Conservation (phyloP, 2,797 vertebrate species). For the Phrynocephalus vlangalii region DNA sequence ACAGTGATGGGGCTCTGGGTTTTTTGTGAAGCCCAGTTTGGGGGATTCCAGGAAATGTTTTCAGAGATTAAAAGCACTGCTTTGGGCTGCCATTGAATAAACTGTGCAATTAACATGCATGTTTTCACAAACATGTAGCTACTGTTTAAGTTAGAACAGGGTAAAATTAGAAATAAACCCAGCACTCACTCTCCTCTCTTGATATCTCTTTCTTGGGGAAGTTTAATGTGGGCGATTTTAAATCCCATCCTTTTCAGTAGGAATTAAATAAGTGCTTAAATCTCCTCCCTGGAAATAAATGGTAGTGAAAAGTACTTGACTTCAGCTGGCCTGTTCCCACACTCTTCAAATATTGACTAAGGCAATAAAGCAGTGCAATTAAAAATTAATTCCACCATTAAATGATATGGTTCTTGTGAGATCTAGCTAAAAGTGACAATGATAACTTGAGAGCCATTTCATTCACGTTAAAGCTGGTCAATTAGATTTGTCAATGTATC, state of each 20-base stretch:
- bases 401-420: not conserved
- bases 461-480: not conserved
- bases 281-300: not conserved
- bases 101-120: not conserved
- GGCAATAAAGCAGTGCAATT: not conserved
- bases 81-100: not conserved
- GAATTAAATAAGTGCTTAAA: not conserved
- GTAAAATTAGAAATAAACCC: not conserved
- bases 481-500: not conserved
- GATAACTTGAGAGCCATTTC: not conserved
- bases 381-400: not conserved
- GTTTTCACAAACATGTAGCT: not conserved
- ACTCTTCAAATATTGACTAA: not conserved
- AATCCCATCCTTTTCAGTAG: not conserved
- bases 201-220: not conserved
- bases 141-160: not conserved
- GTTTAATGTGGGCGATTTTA: not conserved
- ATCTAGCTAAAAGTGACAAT: not conserved
- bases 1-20: not conserved
- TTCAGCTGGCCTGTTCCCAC: not conserved
- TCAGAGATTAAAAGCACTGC: not conserved
- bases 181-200: accelerated
- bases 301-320: not conserved
- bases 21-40: not conserved
- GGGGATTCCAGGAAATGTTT: not conserved